phyloP scores from a whole-genome alignment of 1,140 invertebrate species.

The Pygmarrhopalites habei region DNA sequence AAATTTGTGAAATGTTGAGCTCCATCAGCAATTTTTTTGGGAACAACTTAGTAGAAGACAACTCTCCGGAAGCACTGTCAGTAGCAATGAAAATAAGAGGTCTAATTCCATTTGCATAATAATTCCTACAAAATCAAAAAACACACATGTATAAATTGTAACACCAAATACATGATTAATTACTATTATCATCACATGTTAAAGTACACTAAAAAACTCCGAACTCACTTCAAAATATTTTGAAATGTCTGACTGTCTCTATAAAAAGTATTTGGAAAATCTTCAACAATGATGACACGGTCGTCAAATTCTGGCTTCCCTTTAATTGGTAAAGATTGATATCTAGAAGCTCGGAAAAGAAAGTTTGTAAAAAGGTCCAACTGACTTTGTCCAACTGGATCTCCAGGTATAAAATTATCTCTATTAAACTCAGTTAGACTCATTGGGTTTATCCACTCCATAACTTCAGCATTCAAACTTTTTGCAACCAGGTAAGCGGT shows the following conservation, averaged over 20 bases:
- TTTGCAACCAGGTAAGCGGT: conserved; percentile 22
- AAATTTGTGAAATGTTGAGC: conserved; percentile 15
- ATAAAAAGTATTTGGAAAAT: conserved; percentile 33
- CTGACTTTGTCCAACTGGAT: conserved; percentile 18
- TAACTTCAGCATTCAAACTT: conserved; percentile 14
- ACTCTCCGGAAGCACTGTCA: conserved; percentile 22
- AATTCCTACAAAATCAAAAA: conserved; percentile 9
- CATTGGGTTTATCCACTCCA: conserved; percentile 33
- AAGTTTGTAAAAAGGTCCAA: conserved; percentile 29
- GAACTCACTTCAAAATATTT: conserved; percentile 25
- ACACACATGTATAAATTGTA: too few species aligned
- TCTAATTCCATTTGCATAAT: not conserved
- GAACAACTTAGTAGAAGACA: conserved; percentile 23
- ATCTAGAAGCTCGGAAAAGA: conserved; percentile 28
- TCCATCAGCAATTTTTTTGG: conserved; percentile 14
- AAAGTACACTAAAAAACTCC: too few species aligned
- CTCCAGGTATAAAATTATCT: conserved; percentile 6
- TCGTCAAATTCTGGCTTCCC: not conserved
- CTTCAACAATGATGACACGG: conserved; percentile 28
- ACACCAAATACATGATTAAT: too few species aligned
- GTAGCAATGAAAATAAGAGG: conserved; percentile 30
- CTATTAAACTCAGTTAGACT: conserved; percentile 18
- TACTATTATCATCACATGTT: too few species aligned
- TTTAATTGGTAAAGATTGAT: conserved; percentile 27
- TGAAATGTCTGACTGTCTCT: conserved; percentile 21